Percentiles rank a stretch among this genome's conserved stretches.
phyloP scores from a whole-genome alignment of 2,888 invertebrate species.

The Proisotoma minuta region DNA sequence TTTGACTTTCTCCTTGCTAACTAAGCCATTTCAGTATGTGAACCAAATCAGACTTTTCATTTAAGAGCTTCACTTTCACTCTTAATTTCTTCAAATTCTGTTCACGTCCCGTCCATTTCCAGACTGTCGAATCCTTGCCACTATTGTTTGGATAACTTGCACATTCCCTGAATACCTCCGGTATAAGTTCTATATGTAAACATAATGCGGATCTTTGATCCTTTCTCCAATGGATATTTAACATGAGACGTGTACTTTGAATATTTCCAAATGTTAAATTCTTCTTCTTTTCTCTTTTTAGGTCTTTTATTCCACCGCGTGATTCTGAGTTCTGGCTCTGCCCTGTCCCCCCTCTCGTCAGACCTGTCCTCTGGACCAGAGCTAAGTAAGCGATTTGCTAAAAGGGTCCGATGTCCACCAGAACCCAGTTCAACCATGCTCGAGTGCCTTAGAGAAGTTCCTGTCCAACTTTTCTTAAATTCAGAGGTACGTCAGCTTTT shows the following conservation, averaged over 20 bases:
- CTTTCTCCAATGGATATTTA: too few species aligned
- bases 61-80: conserved; percentile 32
- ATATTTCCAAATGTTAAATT: too few species aligned
- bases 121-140: neutral
- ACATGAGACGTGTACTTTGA: too few species aligned
- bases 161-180: too few species aligned
- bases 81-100: conserved; percentile 31
- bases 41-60: conserved; percentile 38
- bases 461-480: conserved; percentile 54
- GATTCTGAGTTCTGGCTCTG: conserved; percentile 85
- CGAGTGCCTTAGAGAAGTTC: conserved; percentile 75
- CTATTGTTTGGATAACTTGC: too few species aligned
- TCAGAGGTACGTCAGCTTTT: conserved; percentile 37
- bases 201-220: too few species aligned
- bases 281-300: conserved; percentile 54
- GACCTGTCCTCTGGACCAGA: conserved; percentile 53
- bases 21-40: conserved; percentile 2
- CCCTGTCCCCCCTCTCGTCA: conserved; percentile 81
- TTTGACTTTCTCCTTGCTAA: neutral
- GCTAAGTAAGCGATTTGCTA: conserved; percentile 66
- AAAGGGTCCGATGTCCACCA: conserved; percentile 57
- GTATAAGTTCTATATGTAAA: too few species aligned
- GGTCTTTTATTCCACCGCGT: conserved; percentile 84
- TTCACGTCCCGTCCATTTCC: conserved; percentile 33
- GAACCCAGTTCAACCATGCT: conserved; percentile 58